These are phyloP conservation scores for Tenualosa ilisha DNA, from an alignment of 2,797 vertebrate species.

Conservation along the genomic window DNA sequence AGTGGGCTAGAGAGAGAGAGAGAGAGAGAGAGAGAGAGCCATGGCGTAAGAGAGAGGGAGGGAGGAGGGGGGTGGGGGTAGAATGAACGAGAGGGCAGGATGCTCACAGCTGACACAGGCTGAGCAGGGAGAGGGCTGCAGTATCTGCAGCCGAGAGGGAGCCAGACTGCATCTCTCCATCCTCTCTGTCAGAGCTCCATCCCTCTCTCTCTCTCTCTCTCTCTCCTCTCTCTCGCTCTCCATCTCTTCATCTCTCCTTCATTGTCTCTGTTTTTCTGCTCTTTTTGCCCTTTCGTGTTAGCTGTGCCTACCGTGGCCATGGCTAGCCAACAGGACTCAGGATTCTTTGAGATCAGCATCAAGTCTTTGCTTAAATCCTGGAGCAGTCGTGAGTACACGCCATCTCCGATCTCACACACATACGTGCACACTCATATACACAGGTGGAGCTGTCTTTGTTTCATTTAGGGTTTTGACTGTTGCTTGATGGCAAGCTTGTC, in stretches of 20 bases:
- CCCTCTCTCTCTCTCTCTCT: conserved; percentile 27
- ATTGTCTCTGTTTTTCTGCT: background rate
- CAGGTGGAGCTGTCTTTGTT: background rate
- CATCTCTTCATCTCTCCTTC: conserved; percentile 27
- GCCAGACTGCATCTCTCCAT: conserved; percentile 8
- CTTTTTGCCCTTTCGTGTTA: background rate
- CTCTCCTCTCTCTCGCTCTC: conserved; percentile 27
- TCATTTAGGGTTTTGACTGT: background rate
- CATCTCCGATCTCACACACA: background rate
- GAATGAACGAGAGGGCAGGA: conserved; percentile 1
- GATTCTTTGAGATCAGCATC: conserved; percentile 99
- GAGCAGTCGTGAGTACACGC: conserved; percentile 91
- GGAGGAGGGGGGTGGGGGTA: conserved; percentile 56
- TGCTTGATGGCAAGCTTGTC: background rate
- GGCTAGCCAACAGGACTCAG: conserved; percentile 97
- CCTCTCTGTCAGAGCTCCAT: background rate
- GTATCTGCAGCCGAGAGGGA: conserved; percentile 27
- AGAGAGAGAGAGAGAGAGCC: background rate
- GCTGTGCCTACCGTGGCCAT: conserved; percentile 67
- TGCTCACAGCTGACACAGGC: conserved; percentile 19
- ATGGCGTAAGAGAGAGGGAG: conserved; percentile 42
- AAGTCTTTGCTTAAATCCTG: conserved; percentile 98
- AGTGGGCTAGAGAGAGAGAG: background rate
- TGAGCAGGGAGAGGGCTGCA: conserved; percentile 29
- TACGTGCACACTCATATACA: background rate